Percentiles rank a stretch among this genome's conserved stretches.
phyloP scores from a whole-genome alignment of 2,888 invertebrate species.

The Bursaphelenchus okinawaensis region DNA sequence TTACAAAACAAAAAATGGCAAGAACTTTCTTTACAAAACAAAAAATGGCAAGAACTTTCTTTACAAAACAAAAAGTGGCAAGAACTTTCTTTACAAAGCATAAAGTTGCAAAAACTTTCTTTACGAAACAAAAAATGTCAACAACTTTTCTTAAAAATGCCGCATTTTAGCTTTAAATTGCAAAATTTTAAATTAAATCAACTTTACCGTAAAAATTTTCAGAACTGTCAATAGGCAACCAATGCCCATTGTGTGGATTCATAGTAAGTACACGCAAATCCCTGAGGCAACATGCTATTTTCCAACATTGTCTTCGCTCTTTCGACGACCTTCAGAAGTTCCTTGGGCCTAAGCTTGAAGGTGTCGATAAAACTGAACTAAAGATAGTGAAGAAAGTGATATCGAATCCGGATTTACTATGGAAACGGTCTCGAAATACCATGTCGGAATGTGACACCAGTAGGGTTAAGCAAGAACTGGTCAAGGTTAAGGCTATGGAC shows the following conservation, averaged over 20 bases:
- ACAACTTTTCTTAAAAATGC: too few relatives aligned
- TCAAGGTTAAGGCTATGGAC: background rate
- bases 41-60: too few relatives aligned
- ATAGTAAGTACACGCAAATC: slow-evolving; percentile 16
- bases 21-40: too few relatives aligned
- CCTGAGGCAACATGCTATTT: slow-evolving; percentile 15
- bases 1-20: too few relatives aligned
- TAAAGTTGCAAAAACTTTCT: too few relatives aligned
- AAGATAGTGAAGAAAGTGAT: background rate
- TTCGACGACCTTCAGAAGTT: slow-evolving; percentile 7
- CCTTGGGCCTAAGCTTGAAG: background rate
- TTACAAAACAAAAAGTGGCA: too few relatives aligned
- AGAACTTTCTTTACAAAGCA: too few relatives aligned
- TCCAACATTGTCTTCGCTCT: slow-evolving; percentile 11
- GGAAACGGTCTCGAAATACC: background rate
- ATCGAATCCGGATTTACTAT: background rate
- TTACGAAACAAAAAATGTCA: too few relatives aligned
- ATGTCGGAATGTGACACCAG: background rate
- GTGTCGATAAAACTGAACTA: background rate
- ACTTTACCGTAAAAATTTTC: too few relatives aligned
- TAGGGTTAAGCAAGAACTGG: background rate
- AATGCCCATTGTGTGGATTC: slow-evolving; percentile 15
- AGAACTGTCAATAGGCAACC: slow-evolving; percentile 12
- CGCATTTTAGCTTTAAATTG: too few relatives aligned
- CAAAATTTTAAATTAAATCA: too few relatives aligned